Evolutionary conservation across 1,140 invertebrate genomes (phyloP).

Genomic region (Zophobas morio): DNA sequence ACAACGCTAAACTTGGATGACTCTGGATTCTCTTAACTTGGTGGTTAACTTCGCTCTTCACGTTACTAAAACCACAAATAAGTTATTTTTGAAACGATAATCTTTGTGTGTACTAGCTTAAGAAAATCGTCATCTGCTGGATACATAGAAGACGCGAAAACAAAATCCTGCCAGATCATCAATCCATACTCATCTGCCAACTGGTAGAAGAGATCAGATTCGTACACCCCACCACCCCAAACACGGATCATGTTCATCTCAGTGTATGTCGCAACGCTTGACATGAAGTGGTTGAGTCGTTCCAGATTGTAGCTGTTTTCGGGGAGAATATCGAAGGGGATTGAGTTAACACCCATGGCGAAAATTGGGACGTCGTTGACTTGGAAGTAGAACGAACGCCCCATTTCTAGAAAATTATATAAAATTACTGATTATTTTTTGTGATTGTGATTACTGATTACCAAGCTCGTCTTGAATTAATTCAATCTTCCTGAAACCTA

Average conservation of each 20-base stretch:
- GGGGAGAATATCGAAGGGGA: constrained; percentile 91
- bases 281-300: constrained; percentile 72
- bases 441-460: constrained; percentile 52
- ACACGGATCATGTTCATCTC: constrained; percentile 96
- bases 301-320: constrained; percentile 75
- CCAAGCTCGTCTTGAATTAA: constrained; percentile 75
- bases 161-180: constrained; percentile 94
- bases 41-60: constrained; percentile 85
- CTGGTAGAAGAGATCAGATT: constrained; percentile 93
- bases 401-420: constrained; percentile 67
- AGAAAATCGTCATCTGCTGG: constrained; percentile 73
- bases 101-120: constrained; percentile 4
- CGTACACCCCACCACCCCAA: constrained; percentile 98
- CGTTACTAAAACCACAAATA: constrained; percentile 64
- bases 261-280: constrained; percentile 78
- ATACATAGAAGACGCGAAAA: constrained; percentile 98
- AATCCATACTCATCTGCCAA: constrained; percentile 87
- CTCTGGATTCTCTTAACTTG: constrained; percentile 89
- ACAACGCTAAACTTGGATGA: constrained; percentile 91
- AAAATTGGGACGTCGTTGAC: constrained; percentile 93
- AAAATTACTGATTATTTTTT: not conserved
- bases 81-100: not conserved
- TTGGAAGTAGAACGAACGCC: constrained; percentile 89
- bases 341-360: constrained; percentile 97
- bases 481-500: constrained; percentile 92